Base-by-base conservation (phyloP, 2,888 invertebrate genomes). In the Cordilura impudica region DNA sequence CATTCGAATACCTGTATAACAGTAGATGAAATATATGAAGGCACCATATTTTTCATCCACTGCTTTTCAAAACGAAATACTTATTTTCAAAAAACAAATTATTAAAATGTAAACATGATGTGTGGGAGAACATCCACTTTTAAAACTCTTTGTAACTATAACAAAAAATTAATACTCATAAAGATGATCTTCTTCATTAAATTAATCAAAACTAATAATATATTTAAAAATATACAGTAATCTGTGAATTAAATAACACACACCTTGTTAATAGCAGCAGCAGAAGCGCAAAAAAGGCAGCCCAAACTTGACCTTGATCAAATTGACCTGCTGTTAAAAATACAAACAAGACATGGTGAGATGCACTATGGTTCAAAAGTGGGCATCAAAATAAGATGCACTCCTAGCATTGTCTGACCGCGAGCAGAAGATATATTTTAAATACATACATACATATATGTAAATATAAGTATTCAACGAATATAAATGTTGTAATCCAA, bases 241-340 rank as follows among this genome's bases (percentile, higher is more conserved):
- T 39, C n/a, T 39, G n/a, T 4, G 14, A 39, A n/a, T 39, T n/a
- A 4, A 26, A 39, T n/a, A 39, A 39, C 12, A 39, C 35, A n/a
- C 35, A 39, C 35, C 35, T 54, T 29, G n/a, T 19, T 47, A 6
- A 53, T 8, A 43, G 4, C 43, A 18, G n/a, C 60, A 60, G 14
- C 60, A 16, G 14, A 12, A 39, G 35, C 35, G 5, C 7, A 16
- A 45, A 23, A n/a, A n/a, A n/a, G n/a, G 14, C 35, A 39, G 35
- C 35, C 4, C 7, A 16, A 45, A 23, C 23, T 45, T 60, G 45
- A 60, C 60, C 60, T 26, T 60, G 60, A 43, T 7, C 35, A n/a
- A 39, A 39, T n/a, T 39, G 35, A 23, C n/a, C 23, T 26, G 10
- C n/a, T n/a, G n/a, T 21, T n/a, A 49, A 26, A 53, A 4, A 53